A percentile compares a stretch with the other conserved stretches of the same genome.
Evolutionary conservation across 2,888 invertebrate genomes (phyloP).

Genomic region (Electrophaes corylata): DNA sequence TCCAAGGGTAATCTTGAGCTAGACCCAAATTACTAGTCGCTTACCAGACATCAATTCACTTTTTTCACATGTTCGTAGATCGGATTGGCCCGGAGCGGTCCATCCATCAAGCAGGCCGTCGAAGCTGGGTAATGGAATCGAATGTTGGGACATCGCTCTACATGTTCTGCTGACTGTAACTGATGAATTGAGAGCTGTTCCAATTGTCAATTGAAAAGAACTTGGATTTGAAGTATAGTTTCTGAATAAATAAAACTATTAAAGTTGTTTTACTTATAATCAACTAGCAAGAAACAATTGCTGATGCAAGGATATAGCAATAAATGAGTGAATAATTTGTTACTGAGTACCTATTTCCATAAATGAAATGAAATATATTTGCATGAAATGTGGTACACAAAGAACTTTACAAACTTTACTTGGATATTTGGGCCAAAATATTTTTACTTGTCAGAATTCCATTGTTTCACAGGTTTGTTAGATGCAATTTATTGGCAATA

Average conservation of each 20-base stretch:
- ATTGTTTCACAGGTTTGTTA: not conserved
- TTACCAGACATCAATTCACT: slow-evolving; percentile 20
- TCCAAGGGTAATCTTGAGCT: not conserved
- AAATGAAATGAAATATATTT: too few relatives aligned
- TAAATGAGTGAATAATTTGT: too few relatives aligned
- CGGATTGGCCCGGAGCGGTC: slow-evolving; percentile 28
- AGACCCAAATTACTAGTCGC: not conserved
- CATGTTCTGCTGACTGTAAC: slow-evolving; percentile 42
- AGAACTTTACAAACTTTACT: too few relatives aligned
- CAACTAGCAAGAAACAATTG: too few relatives aligned
- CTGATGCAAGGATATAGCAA: too few relatives aligned
- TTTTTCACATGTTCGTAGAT: slow-evolving; percentile 31
- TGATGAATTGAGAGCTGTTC: slow-evolving; percentile 22
- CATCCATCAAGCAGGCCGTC: slow-evolving; percentile 50
- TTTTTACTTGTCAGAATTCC: slow-evolving; percentile 1
- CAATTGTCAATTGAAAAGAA: not conserved
- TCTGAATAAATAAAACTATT: not conserved
- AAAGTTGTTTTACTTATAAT: too few relatives aligned
- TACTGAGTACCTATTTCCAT: too few relatives aligned
- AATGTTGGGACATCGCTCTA: slow-evolving; percentile 47
- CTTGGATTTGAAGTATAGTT: not conserved
- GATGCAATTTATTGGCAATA: slow-evolving; percentile 7
- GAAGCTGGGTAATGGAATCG: slow-evolving; percentile 44
- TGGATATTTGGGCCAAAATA: not conserved
- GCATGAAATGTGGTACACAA: too few relatives aligned